Base-by-base conservation (phyloP, 2,797 vertebrate species). In the Carapus acus region DNA sequence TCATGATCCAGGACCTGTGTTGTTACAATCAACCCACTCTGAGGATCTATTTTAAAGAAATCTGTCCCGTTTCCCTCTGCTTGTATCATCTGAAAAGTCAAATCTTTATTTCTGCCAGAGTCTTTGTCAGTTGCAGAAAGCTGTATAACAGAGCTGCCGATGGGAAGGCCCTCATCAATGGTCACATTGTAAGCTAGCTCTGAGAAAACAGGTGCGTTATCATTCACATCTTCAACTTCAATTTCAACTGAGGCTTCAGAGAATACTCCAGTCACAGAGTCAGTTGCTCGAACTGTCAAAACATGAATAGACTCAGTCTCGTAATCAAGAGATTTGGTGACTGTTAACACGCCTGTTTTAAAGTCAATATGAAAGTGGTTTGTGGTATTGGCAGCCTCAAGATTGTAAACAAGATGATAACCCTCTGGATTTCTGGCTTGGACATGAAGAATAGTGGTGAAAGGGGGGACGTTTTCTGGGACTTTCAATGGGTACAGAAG, bases 341-440 rank as follows among this genome's bases (percentile, higher is more conserved):
- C 85, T 1, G 88, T 93, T 47, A 99, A 69, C n/a, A 93, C 91
- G 0, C 96, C 96, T 0, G 94, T 96, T 86, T 96, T 97, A 69
- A 96, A 99, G 71, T 99, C 93, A 0, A 93, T 89, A 66, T 88
- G 92, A 74, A 98, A 97, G 41, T 90, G 78, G 3, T 72, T 89
- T 18, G 94, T 78, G 13, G 89, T 73, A 0, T 92, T 92, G 77
- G 93, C 91, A 69, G 94, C 93, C 39, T 91, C 77, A 0, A 98
- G 90, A 76, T 93, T 97, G 79, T 99, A 99, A 82, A 98, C 93
- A 15, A 99, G 88, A 4, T 91, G 91, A 58, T 94, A 92, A 33
- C 95, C 94, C 49, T 97, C 95, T 0, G 94, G 93, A 59, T 95
- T 99, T 51, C 92, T 89, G 43, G 96, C 96, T 76, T 98, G 96